A percentile compares a stretch with the other conserved stretches of the same genome.
Evolutionary conservation across 2,888 invertebrate genomes (phyloP).

Genomic region (Drosophila dives): DNA sequence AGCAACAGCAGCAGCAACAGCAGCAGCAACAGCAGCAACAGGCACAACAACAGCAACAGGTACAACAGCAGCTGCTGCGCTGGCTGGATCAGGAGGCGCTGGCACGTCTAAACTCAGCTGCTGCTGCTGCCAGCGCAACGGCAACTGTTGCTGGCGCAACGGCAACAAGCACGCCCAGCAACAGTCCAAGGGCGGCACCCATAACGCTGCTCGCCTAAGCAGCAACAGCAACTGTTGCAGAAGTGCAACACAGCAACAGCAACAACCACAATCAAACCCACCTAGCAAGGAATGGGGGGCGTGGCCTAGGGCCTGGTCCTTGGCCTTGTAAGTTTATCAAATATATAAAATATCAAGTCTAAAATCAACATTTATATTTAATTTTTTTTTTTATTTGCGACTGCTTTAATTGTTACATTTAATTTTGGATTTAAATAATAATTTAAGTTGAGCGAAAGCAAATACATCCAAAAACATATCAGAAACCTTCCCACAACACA

Average conservation of each 20-base stretch:
- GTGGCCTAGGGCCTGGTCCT: slow-evolving; percentile 54
- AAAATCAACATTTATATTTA: not conserved
- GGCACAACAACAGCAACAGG: slow-evolving; percentile 41
- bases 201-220: slow-evolving; percentile 67
- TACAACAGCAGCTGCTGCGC: slow-evolving; percentile 66
- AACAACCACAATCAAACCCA: slow-evolving; percentile 37
- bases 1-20: slow-evolving; percentile 71
- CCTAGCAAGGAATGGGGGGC: slow-evolving; percentile 49
- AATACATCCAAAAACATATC: slow-evolving; percentile 60
- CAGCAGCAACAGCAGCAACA: slow-evolving; percentile 60
- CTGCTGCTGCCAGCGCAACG: slow-evolving; percentile 38
- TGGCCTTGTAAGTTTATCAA: slow-evolving; percentile 53
- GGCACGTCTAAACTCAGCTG: slow-evolving; percentile 44
- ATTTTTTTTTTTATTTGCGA: slow-evolving; percentile 31
- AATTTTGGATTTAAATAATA: slow-evolving; percentile 24
- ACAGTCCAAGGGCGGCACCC: slow-evolving; percentile 44
- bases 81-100: slow-evolving; percentile 86
- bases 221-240: slow-evolving; percentile 24
- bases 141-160: slow-evolving; percentile 28
- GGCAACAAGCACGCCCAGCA: slow-evolving; percentile 40
- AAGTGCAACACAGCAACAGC: not conserved
- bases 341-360: slow-evolving; percentile 7
- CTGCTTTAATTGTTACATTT: slow-evolving; percentile 47
- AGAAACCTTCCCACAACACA: slow-evolving; percentile 15
- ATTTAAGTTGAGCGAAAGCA: slow-evolving; percentile 26